phyloP scores from a whole-genome alignment of 1,140 invertebrate species.

The Cephus cinctus region DNA sequence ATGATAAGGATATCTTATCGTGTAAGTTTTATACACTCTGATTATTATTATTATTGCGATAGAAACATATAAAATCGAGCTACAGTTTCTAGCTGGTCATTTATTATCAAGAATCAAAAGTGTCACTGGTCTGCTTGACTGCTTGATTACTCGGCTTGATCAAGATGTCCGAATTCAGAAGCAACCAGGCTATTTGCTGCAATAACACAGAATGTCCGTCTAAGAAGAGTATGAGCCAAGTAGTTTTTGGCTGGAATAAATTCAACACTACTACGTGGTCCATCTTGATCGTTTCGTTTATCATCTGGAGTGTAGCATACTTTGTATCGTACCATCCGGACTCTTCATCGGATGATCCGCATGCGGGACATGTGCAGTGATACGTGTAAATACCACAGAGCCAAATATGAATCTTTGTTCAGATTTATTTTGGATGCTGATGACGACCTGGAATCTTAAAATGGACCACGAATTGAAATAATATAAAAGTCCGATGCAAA shows the following conservation, averaged over 20 bases:
- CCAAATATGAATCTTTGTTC: not conserved
- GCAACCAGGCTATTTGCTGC: constrained; percentile 15
- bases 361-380: not conserved
- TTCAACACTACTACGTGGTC: constrained; percentile 26
- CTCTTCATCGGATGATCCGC: too few species aligned
- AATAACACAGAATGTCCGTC: not conserved
- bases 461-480: too few species aligned
- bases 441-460: too few species aligned
- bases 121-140: too few species aligned
- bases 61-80: too few species aligned
- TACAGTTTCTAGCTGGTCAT: too few species aligned
- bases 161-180: constrained; percentile 1
- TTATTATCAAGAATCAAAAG: too few species aligned
- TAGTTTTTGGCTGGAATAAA: constrained; percentile 34
- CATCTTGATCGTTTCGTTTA: constrained; percentile 19
- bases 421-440: constrained; percentile 2
- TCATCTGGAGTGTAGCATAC: constrained; percentile 27
- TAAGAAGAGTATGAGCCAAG: constrained; percentile 4
- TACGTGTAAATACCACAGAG: not conserved
- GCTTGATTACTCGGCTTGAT: too few species aligned
- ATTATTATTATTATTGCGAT: too few species aligned
- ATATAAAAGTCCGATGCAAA: too few species aligned
- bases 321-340: constrained; percentile 18
- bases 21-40: too few species aligned
- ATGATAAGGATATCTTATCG: too few species aligned